phyloP scores from a whole-genome alignment of 2,797 vertebrate species.

The Hydrolagus colliei region DNA sequence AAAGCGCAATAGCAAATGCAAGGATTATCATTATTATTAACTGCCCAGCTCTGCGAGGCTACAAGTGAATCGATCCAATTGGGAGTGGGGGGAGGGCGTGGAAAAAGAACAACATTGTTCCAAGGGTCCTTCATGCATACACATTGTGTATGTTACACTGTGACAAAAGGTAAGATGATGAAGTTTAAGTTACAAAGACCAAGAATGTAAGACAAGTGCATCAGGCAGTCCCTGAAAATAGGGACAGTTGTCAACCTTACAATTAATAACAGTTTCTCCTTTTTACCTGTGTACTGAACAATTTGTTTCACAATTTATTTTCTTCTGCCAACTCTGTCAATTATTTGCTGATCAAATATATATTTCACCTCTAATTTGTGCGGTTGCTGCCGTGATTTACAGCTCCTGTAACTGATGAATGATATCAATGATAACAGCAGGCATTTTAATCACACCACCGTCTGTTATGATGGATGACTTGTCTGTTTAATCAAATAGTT shows the following conservation, averaged over 20 bases:
- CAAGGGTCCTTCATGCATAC: too few relatives aligned
- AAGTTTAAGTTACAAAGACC: slow-evolving; percentile 12
- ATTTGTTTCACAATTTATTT: slow-evolving; percentile 9
- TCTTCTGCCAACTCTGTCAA: neutral
- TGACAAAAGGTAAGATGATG: neutral
- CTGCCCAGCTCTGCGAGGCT: neutral
- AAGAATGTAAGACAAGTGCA: neutral
- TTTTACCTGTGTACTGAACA: neutral
- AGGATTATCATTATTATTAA: too few relatives aligned
- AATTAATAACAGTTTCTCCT: neutral
- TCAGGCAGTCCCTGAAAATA: slow-evolving; percentile 12
- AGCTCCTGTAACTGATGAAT: slow-evolving; percentile 48
- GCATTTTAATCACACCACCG: slow-evolving; percentile 51
- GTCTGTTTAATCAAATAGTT: slow-evolving; percentile 47
- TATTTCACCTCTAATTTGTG: slow-evolving; percentile 19
- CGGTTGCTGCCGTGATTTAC: slow-evolving; percentile 40
- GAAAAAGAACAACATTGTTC: neutral
- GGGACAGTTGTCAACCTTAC: neutral
- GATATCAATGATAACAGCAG: slow-evolving; percentile 44
- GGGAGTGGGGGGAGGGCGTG: too few relatives aligned
- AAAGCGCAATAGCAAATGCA: too few relatives aligned
- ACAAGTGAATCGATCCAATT: neutral
- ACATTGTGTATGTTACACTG: neutral
- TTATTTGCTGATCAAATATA: slow-evolving; percentile 4
- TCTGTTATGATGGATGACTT: slow-evolving; percentile 45